Base-by-base conservation (phyloP, 2,113 vertebrate species). In the Grallaria varia region DNA sequence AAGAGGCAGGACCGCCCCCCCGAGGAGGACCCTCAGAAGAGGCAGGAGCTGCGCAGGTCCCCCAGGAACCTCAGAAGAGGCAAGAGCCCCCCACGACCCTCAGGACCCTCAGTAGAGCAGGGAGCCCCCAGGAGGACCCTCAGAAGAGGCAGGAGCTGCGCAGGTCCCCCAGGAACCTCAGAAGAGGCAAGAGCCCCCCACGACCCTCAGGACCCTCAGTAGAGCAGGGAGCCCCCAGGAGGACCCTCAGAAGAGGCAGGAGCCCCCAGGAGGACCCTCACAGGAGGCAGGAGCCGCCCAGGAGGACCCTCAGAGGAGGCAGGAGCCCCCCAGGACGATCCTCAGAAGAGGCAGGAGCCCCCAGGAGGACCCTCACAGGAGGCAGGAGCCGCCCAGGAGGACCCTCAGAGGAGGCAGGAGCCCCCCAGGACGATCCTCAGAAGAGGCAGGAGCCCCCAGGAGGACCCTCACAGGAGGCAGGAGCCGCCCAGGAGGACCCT, bases 1-100 rank as follows among this genome's bases (percentile, higher is more conserved):
- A 98, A 97, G 91, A 97, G 98, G 94, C 97, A 98, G 91, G 98
- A n/a, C n/a, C n/a, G n/a, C n/a, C n/a, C n/a, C n/a, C n/a, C n/a
- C n/a, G n/a, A n/a, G n/a, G n/a, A n/a, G n/a, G n/a, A 12, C 25
- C 31, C 28, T 56, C 31, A 56, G 19, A 56, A 56, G 20, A 33
- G 31, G 31, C 31, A 56, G 31, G 31, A 56, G 31, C 55, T 3
- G 2, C 31, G 7, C 20, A 47, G 20, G 45, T 47, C 4, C 45
- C 10, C 4, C 9, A 9, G 44, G 20, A 47, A 4, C 45, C 20
- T 47, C 45, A 47, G 45, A 47, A 47, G 44, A 19, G 44, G 44
- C 44, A 45, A 18, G 44, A 45, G 44, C 44, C 44, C 18, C 42
- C n/a, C n/a, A n/a, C n/a, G n/a, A n/a, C n/a, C n/a, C n/a, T n/a